Conservation (phyloP, 2,888 invertebrate species). For the Noctua fimbriata region DNA sequence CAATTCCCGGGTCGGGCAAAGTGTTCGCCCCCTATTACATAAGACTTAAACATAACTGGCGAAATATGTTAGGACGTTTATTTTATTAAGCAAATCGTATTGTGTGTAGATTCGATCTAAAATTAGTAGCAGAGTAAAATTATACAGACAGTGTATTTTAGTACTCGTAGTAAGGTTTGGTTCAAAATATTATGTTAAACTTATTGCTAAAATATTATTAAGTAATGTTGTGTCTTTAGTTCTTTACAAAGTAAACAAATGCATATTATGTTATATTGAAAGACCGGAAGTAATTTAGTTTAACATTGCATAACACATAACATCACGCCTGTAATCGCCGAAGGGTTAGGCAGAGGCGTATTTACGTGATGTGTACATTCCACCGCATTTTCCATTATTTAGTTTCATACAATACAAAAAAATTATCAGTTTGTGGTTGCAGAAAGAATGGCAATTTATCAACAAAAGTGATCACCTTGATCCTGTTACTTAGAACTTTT, state of each 20-base stretch:
- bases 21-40: background rate
- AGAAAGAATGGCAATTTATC: background rate
- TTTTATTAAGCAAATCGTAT: constrained; percentile 5
- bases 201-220: constrained; percentile 7
- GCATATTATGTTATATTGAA: background rate
- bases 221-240: constrained; percentile 5
- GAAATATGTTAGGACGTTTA: no score
- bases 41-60: background rate
- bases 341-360: background rate
- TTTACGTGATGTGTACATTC: background rate
- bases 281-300: background rate
- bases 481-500: background rate
- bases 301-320: background rate
- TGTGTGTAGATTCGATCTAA: background rate
- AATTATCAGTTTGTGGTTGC: no score
- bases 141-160: background rate
- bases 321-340: background rate
- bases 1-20: background rate
- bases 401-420: constrained; percentile 8
- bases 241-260: constrained; percentile 7
- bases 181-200: constrained; percentile 33
- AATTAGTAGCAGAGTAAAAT: constrained; percentile 23
- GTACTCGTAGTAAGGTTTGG: background rate
- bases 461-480: background rate
- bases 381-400: background rate